These are phyloP conservation scores for Eucriotettix oculatus DNA, from an alignment of 2,888 invertebrate genomes.

Conservation along the genomic window DNA sequence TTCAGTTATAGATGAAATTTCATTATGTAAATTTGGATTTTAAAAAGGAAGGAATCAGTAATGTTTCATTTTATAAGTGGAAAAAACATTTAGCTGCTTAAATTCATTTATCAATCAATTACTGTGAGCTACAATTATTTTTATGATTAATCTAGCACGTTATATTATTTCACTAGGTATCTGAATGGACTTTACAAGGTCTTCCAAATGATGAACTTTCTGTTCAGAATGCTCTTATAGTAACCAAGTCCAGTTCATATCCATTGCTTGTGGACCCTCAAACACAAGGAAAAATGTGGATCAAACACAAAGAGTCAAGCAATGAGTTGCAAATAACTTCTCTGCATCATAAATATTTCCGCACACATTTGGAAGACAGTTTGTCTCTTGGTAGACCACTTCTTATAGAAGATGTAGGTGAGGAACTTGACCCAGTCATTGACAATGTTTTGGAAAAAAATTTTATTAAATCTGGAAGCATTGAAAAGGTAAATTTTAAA, in stretches of 20 bases:
- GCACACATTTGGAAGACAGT: slow-evolving; percentile 78
- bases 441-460: slow-evolving; percentile 95
- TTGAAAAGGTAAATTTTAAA: slow-evolving; percentile 48
- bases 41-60: too few relatives aligned
- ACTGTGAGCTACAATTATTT: too few relatives aligned
- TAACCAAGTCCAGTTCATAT: slow-evolving; percentile 88
- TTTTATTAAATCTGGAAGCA: slow-evolving; percentile 92
- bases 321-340: slow-evolving; percentile 86
- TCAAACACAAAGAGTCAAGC: slow-evolving; percentile 77
- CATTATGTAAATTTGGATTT: too few relatives aligned
- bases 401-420: slow-evolving; percentile 86
- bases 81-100: too few relatives aligned
- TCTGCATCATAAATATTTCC: slow-evolving; percentile 89
- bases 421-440: slow-evolving; percentile 88
- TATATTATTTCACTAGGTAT: slow-evolving; percentile 25
- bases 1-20: too few relatives aligned
- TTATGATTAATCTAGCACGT: background rate
- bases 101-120: too few relatives aligned
- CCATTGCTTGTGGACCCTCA: slow-evolving; percentile 91
- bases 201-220: slow-evolving; percentile 91
- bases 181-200: slow-evolving; percentile 91
- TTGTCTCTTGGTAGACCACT: slow-evolving; percentile 75
- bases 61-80: too few relatives aligned
- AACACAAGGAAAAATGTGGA: slow-evolving; percentile 95
- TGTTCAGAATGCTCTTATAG: slow-evolving; percentile 91